Evolutionary conservation across 2,888 invertebrate species (phyloP), one percentile per base, ranked within the genome.

Genomic region (Scaptomyza caliginosa): DNA sequence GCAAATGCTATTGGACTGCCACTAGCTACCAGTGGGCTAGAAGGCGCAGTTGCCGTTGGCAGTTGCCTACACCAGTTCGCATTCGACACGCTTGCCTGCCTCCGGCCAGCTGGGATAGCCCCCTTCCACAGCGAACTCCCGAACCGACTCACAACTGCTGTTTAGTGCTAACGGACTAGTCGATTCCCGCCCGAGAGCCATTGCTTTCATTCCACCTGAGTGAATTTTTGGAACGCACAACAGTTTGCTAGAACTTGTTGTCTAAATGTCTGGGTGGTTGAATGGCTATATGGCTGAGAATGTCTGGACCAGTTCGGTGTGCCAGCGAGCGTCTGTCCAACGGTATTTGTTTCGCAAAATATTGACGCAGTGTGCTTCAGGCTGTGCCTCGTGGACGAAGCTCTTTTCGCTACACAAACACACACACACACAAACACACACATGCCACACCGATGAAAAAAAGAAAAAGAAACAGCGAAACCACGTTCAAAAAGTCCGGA

Each of bases 161-260:
- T 43, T 62, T 43, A 30, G 49, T 42, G 49, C 64, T 46, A 56
- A 39, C 56, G 55, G 52, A 52, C 62, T 57, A 49, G 69, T 56
- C 62, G 54, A 62, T 52, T 26, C 57, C 16, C 60, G 23, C 46
- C 55, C 36, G 24, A n/a, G 50, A 36, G 68, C 57, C 19, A 16
- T 38, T 64, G 71, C 57, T 54, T 57, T 40, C 55, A 60, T 70
- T 83, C 66, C 83, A 77, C 68, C 73, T 73, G 72, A 68, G 58
- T 83, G 77, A 24, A 62, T 76, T 80, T 82, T 64, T 70, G 77
- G 77, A 77, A 77, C 77, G 60, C 69, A 67, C 63, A 69, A 55
- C 63, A 66, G 60, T 55, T 49, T 59, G 59, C 59, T 56, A 42
- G 72, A 75, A 78, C 62, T 74, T 63, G 56, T 48, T 68, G 65